Conservation (phyloP, 2,888 invertebrate genomes). For the Conchocele bisecta region DNA sequence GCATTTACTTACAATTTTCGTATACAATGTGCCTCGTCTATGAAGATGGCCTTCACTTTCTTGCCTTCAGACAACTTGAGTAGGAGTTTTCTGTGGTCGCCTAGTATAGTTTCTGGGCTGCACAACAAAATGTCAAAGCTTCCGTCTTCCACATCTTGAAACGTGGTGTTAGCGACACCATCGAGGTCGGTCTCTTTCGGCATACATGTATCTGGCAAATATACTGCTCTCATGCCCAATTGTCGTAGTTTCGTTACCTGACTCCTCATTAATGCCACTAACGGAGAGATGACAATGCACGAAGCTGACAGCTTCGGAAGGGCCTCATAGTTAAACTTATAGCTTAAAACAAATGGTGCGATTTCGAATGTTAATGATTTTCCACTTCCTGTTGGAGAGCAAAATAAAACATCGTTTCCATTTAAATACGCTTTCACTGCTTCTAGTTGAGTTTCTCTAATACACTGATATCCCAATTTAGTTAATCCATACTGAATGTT, state of each 20-base stretch:
- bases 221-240: background rate
- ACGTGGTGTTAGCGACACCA: too few relatives aligned
- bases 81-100: too few relatives aligned
- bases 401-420: slow-evolving; percentile 2
- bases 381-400: slow-evolving; percentile 23
- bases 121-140: too few relatives aligned
- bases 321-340: background rate
- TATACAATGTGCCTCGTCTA: too few relatives aligned
- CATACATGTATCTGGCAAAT: slow-evolving; percentile 3
- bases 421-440: background rate
- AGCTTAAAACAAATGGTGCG: slow-evolving; percentile 4
- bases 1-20: too few relatives aligned
- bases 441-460: background rate
- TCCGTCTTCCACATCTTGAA: too few relatives aligned
- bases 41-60: too few relatives aligned
- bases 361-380: slow-evolving; percentile 8
- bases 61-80: too few relatives aligned
- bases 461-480: background rate
- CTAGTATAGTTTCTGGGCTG: too few relatives aligned
- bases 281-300: slow-evolving; percentile 3
- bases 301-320: background rate
- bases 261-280: slow-evolving; percentile 1
- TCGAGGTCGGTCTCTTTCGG: too few relatives aligned
- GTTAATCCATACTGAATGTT: background rate
- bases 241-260: background rate